Conservation (phyloP, 2,113 vertebrate species). For the Bos javanicus region DNA sequence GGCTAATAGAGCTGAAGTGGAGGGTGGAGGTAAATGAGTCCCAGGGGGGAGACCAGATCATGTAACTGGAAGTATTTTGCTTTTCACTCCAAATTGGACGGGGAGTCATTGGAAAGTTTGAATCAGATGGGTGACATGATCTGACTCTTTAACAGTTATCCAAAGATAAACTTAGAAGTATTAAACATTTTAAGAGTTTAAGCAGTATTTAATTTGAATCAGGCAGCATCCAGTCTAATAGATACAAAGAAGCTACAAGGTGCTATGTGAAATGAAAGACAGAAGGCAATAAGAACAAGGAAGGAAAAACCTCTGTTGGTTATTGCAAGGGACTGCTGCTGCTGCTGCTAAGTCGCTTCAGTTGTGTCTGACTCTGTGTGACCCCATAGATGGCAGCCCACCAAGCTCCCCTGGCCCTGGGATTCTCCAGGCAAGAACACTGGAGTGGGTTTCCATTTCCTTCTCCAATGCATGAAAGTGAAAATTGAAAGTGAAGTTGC, state of each 20-base stretch:
- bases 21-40: not conserved
- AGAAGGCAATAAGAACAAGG: not conserved
- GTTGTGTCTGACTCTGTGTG: too few species aligned
- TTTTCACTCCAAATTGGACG: not conserved
- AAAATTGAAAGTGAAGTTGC: too few species aligned
- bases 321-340: not conserved
- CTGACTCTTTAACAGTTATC: not conserved
- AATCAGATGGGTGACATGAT: not conserved
- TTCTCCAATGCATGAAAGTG: too few species aligned
- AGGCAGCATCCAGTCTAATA: not conserved
- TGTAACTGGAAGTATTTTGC: not conserved
- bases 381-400: too few species aligned
- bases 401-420: rapidly evolving
- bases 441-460: too few species aligned
- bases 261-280: not conserved
- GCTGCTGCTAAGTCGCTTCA: too few species aligned
- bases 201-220: not conserved
- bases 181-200: not conserved
- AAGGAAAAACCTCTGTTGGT: not conserved
- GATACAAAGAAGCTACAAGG: not conserved
- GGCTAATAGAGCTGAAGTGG: not conserved
- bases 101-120: not conserved
- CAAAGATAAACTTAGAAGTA: not conserved
- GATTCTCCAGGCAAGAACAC: too few species aligned
- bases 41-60: not conserved